Base-by-base conservation (phyloP, 2,797 vertebrate genomes). In the Enteromius afrohamiltoni region DNA sequence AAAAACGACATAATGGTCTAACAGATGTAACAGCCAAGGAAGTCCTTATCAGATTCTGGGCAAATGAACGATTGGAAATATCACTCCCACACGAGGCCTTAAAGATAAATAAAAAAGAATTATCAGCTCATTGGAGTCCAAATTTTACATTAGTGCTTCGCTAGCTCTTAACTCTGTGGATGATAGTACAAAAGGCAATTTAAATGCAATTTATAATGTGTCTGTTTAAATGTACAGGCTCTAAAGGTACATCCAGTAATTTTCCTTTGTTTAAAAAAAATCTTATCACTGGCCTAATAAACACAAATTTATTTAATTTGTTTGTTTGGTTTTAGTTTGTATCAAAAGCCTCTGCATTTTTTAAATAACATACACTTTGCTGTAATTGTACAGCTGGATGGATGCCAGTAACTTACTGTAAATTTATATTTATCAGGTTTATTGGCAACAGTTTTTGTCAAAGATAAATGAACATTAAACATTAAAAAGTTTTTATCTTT, bases 21-120 rank as follows among this genome's bases (percentile, higher is more conserved):
- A 69, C 68, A 79, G 85, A 84, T 84, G 85, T 86, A 83, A 86
- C 60, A 58, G 42, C 69, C 62, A 37, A 58, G 83, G 53, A 79
- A 55, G 67, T 68, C 73, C 58, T 82, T 85, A 67, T 79, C 76
- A 58, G 51, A 83, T 79, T 69, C 40, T 76, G 77, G 68, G 51
- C 47, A 37, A 77, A 58, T 77, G 34, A 67, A 55, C 19, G 19
- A 55, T 77, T 47, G 62, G 62, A 77, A 82, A 51, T 68, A 69
- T 58, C 51, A 60, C 74, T 83, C 64, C 82, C 82, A 60, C 74
- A 17, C 4, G 6, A 70, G 74, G 65, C 64, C 51, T 69, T 23
- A 67, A 60, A 21, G 8, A 77, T 83, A 47, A 83, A 77, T 47
- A 77, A 31, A 34, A 82, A 73, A 34, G 19, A 47, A 77, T 77